These are phyloP conservation scores for Galagoides demidoff DNA, from an alignment of 2,797 vertebrate species.

Conservation along the genomic window DNA sequence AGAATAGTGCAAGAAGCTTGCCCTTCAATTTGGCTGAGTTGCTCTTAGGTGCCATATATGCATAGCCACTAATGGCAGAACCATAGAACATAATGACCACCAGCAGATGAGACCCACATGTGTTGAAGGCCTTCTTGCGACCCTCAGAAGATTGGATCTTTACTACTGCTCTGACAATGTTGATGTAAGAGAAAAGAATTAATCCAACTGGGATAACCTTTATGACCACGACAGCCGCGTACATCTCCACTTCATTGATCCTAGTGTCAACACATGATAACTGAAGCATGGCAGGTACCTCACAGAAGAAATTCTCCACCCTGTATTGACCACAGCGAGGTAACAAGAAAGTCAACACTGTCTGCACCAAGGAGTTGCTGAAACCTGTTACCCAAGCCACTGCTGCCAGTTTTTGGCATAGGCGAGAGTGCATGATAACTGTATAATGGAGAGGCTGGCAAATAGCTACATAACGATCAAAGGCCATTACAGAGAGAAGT, in stretches of 20 bases:
- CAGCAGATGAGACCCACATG: slow-evolving; percentile 59
- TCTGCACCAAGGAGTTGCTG: slow-evolving; percentile 61
- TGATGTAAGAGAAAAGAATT: slow-evolving; percentile 63
- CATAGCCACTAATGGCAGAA: slow-evolving; percentile 54
- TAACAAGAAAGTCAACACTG: slow-evolving; percentile 55
- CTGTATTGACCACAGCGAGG: slow-evolving; percentile 24
- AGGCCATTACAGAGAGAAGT: slow-evolving; percentile 68
- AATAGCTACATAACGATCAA: slow-evolving; percentile 39
- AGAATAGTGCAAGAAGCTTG: slow-evolving; percentile 69
- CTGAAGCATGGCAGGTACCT: slow-evolving; percentile 57
- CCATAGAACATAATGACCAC: slow-evolving; percentile 65
- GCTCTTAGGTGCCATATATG: slow-evolving; percentile 57
- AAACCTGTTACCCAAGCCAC: slow-evolving; percentile 53
- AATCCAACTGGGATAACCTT: slow-evolving; percentile 66
- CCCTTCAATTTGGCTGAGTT: slow-evolving; percentile 61
- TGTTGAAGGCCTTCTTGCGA: slow-evolving; percentile 57
- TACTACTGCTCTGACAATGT: slow-evolving; percentile 45
- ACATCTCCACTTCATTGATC: slow-evolving; percentile 65
- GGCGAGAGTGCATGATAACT: neutral
- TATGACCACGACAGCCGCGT: slow-evolving; percentile 60
- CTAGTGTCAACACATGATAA: slow-evolving; percentile 56
- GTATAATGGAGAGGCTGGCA: slow-evolving; percentile 50
- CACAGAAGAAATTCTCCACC: slow-evolving; percentile 66
- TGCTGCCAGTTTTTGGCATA: slow-evolving; percentile 24
- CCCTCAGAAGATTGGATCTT: slow-evolving; percentile 51